These are phyloP conservation scores for Acheta domesticus DNA, from an alignment of 2,888 invertebrate genomes.

Conservation along the genomic window DNA sequence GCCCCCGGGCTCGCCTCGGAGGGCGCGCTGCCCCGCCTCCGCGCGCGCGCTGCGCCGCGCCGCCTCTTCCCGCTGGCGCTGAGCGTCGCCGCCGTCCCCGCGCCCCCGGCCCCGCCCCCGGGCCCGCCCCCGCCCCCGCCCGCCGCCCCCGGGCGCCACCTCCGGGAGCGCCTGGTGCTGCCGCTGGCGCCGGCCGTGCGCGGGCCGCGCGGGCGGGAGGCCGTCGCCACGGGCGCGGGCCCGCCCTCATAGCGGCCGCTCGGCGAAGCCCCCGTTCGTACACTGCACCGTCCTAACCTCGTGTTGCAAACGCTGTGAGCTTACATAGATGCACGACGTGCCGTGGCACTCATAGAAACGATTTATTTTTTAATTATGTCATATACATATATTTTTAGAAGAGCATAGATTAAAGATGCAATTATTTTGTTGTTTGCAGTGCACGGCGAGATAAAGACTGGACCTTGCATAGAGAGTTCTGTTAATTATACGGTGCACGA, in stretches of 20 bases:
- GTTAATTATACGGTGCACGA: too few species aligned
- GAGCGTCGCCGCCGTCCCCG: not conserved
- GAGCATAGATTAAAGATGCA: not conserved
- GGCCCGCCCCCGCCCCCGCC: not conserved
- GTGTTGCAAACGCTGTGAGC: not conserved
- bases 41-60: not conserved
- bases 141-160: not conserved
- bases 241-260: not conserved
- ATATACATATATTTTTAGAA: slow-evolving; percentile 1
- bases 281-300: not conserved
- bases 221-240: not conserved
- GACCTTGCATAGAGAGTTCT: not conserved
- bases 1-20: not conserved
- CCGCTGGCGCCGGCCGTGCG: not conserved
- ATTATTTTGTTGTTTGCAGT: not conserved
- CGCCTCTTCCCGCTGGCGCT: not conserved
- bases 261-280: not conserved
- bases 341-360: not conserved
- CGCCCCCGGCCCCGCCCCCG: not conserved
- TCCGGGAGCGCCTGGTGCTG: not conserved
- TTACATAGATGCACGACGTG: not conserved
- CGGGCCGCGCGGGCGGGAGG: not conserved
- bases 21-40: not conserved
- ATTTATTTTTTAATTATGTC: not conserved
- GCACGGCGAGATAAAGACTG: not conserved